A percentile compares a stretch with the other conserved stretches of the same genome.
phyloP scores from a whole-genome alignment of 2,888 invertebrate species.

The Sepioteuthis lessoniana region DNA sequence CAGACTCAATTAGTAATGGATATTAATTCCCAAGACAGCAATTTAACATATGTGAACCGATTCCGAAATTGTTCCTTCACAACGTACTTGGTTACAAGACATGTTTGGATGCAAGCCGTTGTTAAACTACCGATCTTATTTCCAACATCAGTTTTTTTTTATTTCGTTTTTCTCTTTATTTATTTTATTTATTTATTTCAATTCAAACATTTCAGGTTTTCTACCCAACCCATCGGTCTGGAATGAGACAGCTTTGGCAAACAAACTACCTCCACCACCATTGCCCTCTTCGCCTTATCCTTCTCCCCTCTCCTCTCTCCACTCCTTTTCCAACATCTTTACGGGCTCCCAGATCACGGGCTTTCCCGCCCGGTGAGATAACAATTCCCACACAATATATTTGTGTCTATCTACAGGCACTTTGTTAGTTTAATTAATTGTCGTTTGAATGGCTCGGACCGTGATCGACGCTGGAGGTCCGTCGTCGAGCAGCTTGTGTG shows the following conservation, averaged over 20 bases:
- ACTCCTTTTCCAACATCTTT: neutral
- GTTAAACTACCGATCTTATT: neutral
- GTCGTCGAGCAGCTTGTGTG: neutral
- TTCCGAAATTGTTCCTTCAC: neutral
- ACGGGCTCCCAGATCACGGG: neutral
- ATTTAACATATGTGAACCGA: neutral
- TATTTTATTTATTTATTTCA: neutral
- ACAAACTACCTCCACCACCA: neutral
- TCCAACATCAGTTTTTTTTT: neutral
- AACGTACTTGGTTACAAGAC: neutral
- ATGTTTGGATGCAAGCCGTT: neutral
- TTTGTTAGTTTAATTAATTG: constrained; percentile 33
- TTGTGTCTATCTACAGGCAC: constrained; percentile 8
- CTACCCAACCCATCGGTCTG: neutral
- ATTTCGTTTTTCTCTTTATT: neutral
- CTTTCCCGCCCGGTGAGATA: constrained; percentile 8
- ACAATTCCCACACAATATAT: constrained; percentile 9
- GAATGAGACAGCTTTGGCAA: neutral
- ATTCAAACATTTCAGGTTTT: neutral
- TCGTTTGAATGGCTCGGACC: constrained; percentile 33
- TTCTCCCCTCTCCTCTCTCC: neutral
- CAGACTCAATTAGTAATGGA: neutral
- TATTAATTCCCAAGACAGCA: neutral
- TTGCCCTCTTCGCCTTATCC: neutral
- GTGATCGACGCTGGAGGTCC: constrained; percentile 33